Base-by-base conservation (phyloP, 2,888 invertebrate genomes). In the Cheilosia vernalis region DNA sequence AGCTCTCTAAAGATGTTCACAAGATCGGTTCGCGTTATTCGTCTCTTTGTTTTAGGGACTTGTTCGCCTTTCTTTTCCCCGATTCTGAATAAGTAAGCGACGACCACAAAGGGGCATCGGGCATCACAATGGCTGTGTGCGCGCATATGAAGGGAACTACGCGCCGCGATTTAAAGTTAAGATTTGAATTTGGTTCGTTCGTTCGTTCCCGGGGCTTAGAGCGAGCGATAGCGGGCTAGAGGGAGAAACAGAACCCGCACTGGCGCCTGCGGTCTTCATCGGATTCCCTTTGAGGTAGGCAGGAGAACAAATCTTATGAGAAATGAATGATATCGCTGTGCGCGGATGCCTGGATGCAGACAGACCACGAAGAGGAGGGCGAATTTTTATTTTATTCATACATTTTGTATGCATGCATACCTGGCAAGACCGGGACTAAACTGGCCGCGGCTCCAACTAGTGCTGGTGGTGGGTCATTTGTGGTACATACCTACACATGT, bases 211-310 rank as follows among this genome's bases (percentile, higher is more conserved):
- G 37, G 53, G 42, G 30, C 42, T 7, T n/a, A 15, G 51, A 30
- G 27, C 47, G 49, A 6, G 30, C 3, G 67, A 37, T 9, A 51
- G 37, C 30, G 61, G 21, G 56, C 55, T 42, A 47, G 70, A 77
- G 61, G 42, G 79, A 55, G 73, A 74, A 49, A 55, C 19, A 60
- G 44, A 63, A 47, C 53, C 24, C 44, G 33, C 55, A 85, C 81
- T 85, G 85, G 85, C 85, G 85, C 85, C 85, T 85, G 85, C 85
- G 85, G 85, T 85, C 85, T 85, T 85, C 85, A 76, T 67, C 72
- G 44, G 70, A 81, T 72, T 85, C 81, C 85, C 85, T 85, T 85
- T 85, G 85, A 85, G 85, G 81, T 85, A 77, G 69, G 60, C 81
- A 85, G 72, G 49, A 60, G 81, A 85, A 85, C 85, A 85, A 81